phyloP scores from a whole-genome alignment of 1,140 invertebrate species.

The Ostrea denselamellosa region DNA sequence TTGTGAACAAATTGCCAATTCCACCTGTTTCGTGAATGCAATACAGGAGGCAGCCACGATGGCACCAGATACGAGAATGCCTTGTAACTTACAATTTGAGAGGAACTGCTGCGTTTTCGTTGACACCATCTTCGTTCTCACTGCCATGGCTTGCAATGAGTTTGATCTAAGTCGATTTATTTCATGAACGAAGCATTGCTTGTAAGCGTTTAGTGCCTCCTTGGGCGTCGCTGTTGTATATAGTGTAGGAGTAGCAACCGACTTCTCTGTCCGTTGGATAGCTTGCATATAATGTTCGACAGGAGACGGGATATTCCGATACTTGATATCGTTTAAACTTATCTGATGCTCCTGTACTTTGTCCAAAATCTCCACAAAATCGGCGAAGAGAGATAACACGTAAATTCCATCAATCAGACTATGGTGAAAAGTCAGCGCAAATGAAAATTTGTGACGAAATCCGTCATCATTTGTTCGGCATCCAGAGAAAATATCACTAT shows the following conservation, averaged over 20 bases:
- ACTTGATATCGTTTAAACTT: background rate
- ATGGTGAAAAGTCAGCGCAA: constrained; percentile 45
- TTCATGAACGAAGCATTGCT: constrained; percentile 15
- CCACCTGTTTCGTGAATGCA: background rate
- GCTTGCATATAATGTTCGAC: constrained; percentile 41
- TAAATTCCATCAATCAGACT: constrained; percentile 41
- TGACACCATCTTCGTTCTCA: background rate
- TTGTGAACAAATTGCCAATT: background rate
- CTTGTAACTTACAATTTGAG: constrained; percentile 21
- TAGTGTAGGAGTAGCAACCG: background rate
- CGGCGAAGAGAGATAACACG: background rate
- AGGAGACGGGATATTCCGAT: constrained; percentile 2
- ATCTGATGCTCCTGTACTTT: background rate
- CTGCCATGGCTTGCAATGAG: background rate
- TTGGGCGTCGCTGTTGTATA: too few species aligned
- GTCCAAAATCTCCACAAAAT: constrained; percentile 45
- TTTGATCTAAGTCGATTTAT: constrained; percentile 13
- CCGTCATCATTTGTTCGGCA: background rate
- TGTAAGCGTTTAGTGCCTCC: constrained; percentile 30
- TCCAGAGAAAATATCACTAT: background rate
- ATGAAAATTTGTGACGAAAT: constrained; percentile 30
- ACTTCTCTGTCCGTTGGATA: background rate
- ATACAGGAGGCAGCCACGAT: constrained; percentile 27
- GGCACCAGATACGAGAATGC: constrained; percentile 30
- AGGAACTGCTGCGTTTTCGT: constrained; percentile 6